A percentile compares a stretch with the other conserved stretches of the same genome.
Conservation (phyloP, 2,888 invertebrate genomes). For the Empis livida region DNA sequence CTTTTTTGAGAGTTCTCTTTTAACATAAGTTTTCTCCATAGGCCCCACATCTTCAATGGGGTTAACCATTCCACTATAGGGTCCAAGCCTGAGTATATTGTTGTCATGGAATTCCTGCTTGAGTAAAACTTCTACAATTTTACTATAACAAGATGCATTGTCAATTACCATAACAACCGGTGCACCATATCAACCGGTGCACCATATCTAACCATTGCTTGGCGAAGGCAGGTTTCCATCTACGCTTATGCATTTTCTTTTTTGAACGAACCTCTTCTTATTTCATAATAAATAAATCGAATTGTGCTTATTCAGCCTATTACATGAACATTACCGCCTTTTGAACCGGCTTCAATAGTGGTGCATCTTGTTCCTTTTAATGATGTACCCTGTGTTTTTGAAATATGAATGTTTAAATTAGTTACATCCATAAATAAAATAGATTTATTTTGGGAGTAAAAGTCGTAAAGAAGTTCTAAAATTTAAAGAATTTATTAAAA, state of each 20-base stretch:
- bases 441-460: background rate
- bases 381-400: background rate
- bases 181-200: background rate
- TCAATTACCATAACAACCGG: background rate
- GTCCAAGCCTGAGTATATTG: background rate
- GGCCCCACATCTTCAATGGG: background rate
- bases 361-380: background rate
- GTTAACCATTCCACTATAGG: background rate
- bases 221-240: background rate
- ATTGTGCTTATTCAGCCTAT: background rate
- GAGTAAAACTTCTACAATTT: conserved; percentile 1
- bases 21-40: background rate
- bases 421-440: background rate
- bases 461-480: no score
- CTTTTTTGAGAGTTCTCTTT: background rate
- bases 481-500: no score
- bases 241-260: background rate
- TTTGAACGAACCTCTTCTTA: background rate
- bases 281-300: background rate
- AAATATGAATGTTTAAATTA: background rate
- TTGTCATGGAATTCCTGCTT: background rate
- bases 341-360: background rate
- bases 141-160: background rate
- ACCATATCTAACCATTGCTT: background rate
- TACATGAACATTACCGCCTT: background rate